A percentile compares a stretch with the other conserved stretches of the same genome.
Conservation (phyloP, 1,140 invertebrate species). For the Pteromalus puparum region DNA sequence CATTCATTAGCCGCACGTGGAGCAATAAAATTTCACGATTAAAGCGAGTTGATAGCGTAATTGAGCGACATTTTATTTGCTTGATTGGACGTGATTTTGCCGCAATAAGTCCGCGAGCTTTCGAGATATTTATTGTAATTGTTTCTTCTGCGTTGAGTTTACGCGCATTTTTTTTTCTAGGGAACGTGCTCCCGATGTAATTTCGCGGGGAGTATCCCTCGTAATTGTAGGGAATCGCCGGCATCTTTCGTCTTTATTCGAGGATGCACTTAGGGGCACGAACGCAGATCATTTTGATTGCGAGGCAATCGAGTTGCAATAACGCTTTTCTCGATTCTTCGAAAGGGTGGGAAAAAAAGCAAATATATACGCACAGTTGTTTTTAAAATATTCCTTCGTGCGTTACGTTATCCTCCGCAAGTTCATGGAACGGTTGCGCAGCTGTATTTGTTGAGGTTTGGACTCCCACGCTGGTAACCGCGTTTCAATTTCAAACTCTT, state of each 20-base stretch:
- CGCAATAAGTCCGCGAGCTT: neutral
- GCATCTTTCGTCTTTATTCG: neutral
- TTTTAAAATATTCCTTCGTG: neutral
- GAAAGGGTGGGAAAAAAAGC: neutral
- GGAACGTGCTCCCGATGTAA: neutral
- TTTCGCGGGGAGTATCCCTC: neutral
- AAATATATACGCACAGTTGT: no score
- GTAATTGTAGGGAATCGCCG: neutral
- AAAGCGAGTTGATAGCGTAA: constrained; percentile 33
- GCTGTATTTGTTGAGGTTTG: constrained; percentile 7
- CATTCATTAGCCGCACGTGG: constrained; percentile 18
- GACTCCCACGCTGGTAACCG: neutral
- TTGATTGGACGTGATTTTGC: constrained; percentile 2
- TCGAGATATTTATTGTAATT: neutral
- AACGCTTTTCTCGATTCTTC: neutral
- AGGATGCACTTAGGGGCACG: no score
- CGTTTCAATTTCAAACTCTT: constrained; percentile 24
- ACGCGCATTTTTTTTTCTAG: no score
- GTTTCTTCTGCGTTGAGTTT: no score
- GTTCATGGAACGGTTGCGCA: no score
- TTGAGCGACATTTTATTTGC: constrained; percentile 38
- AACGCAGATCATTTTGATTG: no score
- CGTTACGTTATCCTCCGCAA: no score
- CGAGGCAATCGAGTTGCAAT: neutral
- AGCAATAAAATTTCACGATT: constrained; percentile 28